These are phyloP conservation scores for Rhyacichthys aspro DNA, from an alignment of 2,797 vertebrate genomes.

Conservation along the genomic window DNA sequence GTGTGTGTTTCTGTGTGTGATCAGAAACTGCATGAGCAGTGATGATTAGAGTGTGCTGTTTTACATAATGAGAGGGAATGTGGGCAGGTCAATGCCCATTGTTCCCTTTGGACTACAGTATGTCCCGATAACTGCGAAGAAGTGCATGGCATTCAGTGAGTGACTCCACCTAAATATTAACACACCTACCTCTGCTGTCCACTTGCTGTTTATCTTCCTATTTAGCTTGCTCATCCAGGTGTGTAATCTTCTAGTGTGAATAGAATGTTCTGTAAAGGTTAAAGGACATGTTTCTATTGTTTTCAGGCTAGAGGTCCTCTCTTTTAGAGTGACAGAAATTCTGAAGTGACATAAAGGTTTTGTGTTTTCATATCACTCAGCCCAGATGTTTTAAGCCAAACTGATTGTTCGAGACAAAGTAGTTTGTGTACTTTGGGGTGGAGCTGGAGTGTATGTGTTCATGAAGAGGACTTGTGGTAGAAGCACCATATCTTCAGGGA, in stretches of 20 bases:
- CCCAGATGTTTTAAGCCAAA: slow-evolving; percentile 2
- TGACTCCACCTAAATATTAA: slow-evolving; percentile 26
- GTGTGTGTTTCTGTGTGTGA: slow-evolving; percentile 44
- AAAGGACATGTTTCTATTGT: slow-evolving; percentile 71
- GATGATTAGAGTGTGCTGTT: slow-evolving; percentile 54
- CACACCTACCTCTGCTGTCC: slow-evolving; percentile 11
- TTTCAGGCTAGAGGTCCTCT: slow-evolving; percentile 60
- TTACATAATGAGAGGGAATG: slow-evolving; percentile 59
- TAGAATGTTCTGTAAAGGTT: no score
- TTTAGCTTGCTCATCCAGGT: slow-evolving; percentile 27
- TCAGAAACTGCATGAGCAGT: slow-evolving; percentile 64
- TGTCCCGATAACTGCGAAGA: slow-evolving; percentile 46
- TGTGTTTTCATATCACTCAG: background rate
- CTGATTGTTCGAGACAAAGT: slow-evolving; percentile 22
- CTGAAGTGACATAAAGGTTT: slow-evolving; percentile 49
- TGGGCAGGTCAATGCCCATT: slow-evolving; percentile 54
- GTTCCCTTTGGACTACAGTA: slow-evolving; percentile 54
- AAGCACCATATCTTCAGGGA: slow-evolving; percentile 43
- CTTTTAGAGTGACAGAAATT: slow-evolving; percentile 50
- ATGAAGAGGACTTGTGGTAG: slow-evolving; percentile 27
- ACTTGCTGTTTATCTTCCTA: slow-evolving; percentile 17
- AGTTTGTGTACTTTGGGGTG: slow-evolving; percentile 10
- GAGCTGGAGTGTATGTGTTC: slow-evolving; percentile 10
- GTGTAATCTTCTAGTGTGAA: slow-evolving; percentile 31
- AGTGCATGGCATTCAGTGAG: slow-evolving; percentile 49